Evolutionary conservation across 2,113 vertebrate species (phyloP), one percentile per base, ranked within the genome.

Genomic region (Chaetorhynchus papuensis): DNA sequence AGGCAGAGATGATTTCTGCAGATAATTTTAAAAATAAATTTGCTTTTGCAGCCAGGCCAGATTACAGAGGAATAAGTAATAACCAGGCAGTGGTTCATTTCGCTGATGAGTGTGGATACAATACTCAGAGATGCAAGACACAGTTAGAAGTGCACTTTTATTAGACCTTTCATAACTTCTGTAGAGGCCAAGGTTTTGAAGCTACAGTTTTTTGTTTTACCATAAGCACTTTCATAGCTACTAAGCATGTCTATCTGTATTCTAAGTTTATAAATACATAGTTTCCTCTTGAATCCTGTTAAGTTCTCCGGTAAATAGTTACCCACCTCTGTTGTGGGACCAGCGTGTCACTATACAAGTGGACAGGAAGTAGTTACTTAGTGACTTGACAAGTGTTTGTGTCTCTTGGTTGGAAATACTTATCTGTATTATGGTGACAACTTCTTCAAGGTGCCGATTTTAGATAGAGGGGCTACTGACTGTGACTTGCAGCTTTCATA

Each of bases 251-350:
- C 41, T 11, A 0, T 33, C 30, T 87, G 74, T 54, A 31, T 7
- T 31, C 42, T 70, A 12, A 44, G 17, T 39, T 56, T 53, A 19
- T 49, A 57, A 57, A 66, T 33, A 41, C 0, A 0, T 37, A 60
- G 53, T 24, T 75, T 47, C 19, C 15, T 64, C 41, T 42, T 76
- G 63, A 44, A 16, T 57, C n/a, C 42, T 35, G 6, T 2, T n/a
- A 54, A 59, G 35, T 50, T 87, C 16, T 63, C 31, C 8, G 14
- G 27, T 70, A 23, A 61, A 13, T 17, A 41, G 21, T 30, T 86
- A 3, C 11, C 15, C 4, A 15, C 18, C 2, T 2, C 35, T 63
- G 28, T 49, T 80, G 15, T 1, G 3, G 28, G 21, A 30, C 41
- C 19, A 13, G 15, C 15, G 13, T 49, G 47, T 53, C 35, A 21